Evolutionary conservation across 2,113 vertebrate genomes (phyloP), one percentile per base, ranked within the genome.

Genomic region (Excalfactoria chinensis): DNA sequence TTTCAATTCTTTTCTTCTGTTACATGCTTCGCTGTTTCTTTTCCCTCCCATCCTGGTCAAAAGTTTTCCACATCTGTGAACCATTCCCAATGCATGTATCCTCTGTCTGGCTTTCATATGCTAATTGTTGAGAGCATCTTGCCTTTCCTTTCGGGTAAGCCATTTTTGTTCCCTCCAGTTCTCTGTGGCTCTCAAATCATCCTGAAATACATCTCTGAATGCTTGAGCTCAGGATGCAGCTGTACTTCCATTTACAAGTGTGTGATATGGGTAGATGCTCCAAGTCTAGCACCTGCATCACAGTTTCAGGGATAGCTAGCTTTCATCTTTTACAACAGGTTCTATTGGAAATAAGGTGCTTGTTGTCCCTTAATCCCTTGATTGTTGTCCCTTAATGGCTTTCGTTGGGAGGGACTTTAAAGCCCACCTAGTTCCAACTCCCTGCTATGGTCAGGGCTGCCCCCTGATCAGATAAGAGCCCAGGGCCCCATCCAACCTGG

Each of bases 71-170:
- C 34, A 15, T 22, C 60, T 88, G 28, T 43, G 49, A 15, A 8
- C 66, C 51, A 8, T 51, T 86, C 18, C 64, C 77, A 49, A 28
- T 51, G 9, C 2, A 0, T 22, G 0, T 7, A 13, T 80, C 32
- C 6, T 67, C 53, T 71, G 20, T 11, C 25, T 73, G 68, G 53
- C 64, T 60, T 86, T 77, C 1, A 2, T 67, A 51, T 34, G 18
- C 48, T 73, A 6, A 2, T 1, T 70, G n/a, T 34, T 56, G 73
- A 56, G 23, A 11, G 2, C 14, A 21, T 48, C 40, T 49, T 34
- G 48, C 17, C 63, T 78, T 76, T 72, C 18, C 16, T 71, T 23
- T 11, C 23, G 11, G 66, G 11, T 21, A 58, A 92, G 18, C 10
- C 1, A 0, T 86, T 88, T 84, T 66, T 59, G 69, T 40, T 11